Percentiles rank a stretch among this genome's conserved stretches.
Evolutionary conservation across 2,888 invertebrate genomes (phyloP).

Genomic region (Leptinotarsa peninsularis): DNA sequence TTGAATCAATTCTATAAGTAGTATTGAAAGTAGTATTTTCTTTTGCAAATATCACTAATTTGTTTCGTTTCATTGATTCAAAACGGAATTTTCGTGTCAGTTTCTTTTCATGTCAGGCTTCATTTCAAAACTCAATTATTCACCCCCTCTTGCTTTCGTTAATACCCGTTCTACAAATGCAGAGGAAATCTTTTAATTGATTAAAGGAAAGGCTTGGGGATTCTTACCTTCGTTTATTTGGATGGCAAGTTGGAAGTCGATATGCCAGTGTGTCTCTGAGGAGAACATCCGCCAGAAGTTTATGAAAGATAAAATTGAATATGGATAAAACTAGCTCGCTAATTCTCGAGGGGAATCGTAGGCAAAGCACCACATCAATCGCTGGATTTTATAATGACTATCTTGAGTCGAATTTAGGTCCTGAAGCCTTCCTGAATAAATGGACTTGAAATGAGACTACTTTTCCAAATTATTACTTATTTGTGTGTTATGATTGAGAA

Average conservation of each 20-base stretch:
- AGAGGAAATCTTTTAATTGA: conserved; percentile 7
- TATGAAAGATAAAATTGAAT: background rate
- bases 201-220: background rate
- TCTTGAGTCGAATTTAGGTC: background rate
- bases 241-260: conserved; percentile 6
- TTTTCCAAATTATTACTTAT: too few relatives aligned
- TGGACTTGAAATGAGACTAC: background rate
- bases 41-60: too few relatives aligned
- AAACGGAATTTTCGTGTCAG: background rate
- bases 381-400: background rate
- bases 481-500: too few relatives aligned
- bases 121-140: conserved; percentile 7
- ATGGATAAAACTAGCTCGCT: background rate
- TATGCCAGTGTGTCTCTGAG: background rate
- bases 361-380: background rate
- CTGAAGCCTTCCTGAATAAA: background rate
- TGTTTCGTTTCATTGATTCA: too few relatives aligned
- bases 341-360: background rate
- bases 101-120: background rate
- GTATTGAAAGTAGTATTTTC: too few relatives aligned
- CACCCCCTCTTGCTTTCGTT: background rate
- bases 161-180: background rate
- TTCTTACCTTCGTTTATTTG: conserved; percentile 13
- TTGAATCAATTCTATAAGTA: too few relatives aligned
- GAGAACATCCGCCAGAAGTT: conserved; percentile 7